These are phyloP conservation scores for Tachyglossus aculeatus DNA, from an alignment of 2,797 vertebrate species.

Conservation along the genomic window DNA sequence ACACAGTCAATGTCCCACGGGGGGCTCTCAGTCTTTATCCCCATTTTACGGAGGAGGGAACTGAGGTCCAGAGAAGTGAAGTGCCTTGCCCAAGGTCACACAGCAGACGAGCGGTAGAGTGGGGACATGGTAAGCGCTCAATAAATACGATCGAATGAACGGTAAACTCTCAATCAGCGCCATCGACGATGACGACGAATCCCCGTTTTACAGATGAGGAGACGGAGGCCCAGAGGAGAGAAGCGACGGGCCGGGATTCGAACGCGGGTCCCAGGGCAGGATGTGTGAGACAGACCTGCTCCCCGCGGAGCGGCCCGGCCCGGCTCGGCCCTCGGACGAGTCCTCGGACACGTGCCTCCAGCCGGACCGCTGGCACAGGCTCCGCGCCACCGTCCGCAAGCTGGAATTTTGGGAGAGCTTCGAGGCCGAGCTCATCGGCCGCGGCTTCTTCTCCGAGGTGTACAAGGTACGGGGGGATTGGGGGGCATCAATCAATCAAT, in stretches of 20 bases:
- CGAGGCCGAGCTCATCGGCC: slow-evolving; percentile 81
- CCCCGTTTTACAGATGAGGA: neutral
- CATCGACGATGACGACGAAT: no score
- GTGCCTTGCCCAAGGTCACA: no score
- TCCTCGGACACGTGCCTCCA: slow-evolving; percentile 80
- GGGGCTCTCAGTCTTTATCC: no score
- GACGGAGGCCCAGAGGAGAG: neutral
- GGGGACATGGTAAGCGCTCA: no score
- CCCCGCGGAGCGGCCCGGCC: slow-evolving; percentile 19
- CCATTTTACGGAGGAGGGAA: no score
- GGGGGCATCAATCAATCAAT: no score
- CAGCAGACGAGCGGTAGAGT: no score
- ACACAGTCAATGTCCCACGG: no score
- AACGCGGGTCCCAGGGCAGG: neutral
- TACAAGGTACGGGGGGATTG: no score
- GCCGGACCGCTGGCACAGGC: slow-evolving; percentile 81
- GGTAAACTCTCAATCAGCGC: no score
- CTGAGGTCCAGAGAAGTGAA: no score
- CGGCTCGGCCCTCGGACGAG: slow-evolving; percentile 60
- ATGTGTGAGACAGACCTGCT: slow-evolving; percentile 57
- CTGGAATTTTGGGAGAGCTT: slow-evolving; percentile 92
- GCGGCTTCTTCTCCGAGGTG: slow-evolving; percentile 89
- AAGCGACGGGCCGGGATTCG: neutral
- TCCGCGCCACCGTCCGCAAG: slow-evolving; percentile 81
- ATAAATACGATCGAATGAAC: no score